phyloP scores from a whole-genome alignment of 2,888 invertebrate species.

The Protula sp. region DNA sequence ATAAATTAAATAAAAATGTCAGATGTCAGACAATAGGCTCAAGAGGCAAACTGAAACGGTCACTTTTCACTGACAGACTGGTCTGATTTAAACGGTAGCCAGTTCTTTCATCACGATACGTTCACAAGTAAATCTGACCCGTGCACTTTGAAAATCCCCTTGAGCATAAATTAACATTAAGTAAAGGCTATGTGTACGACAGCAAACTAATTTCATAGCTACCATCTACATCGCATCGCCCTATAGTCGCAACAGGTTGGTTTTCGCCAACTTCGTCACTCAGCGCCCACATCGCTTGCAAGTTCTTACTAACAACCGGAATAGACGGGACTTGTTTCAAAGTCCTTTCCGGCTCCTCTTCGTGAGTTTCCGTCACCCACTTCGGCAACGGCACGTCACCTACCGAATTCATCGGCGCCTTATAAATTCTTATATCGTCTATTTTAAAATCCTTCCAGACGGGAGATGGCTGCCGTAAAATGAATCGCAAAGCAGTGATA shows the following conservation, averaged over 20 bases:
- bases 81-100: too few relatives aligned
- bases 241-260: conserved; percentile 34
- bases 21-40: too few relatives aligned
- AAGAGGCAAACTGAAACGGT: too few relatives aligned
- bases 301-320: conserved; percentile 30
- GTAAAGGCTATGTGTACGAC: too few relatives aligned
- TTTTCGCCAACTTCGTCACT: conserved; percentile 34
- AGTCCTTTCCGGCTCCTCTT: conserved; percentile 24
- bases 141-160: too few relatives aligned
- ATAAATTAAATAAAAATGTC: too few relatives aligned
- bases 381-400: conserved; percentile 31
- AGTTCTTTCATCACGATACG: too few relatives aligned
- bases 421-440: conserved; percentile 34
- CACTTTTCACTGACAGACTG: too few relatives aligned
- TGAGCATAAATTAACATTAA: too few relatives aligned
- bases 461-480: conserved; percentile 49
- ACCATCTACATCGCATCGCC: conserved; percentile 41
- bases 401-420: background rate
- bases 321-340: conserved; percentile 34
- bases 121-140: too few relatives aligned
- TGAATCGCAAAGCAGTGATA: conserved; percentile 37
- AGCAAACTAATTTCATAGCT: too few relatives aligned
- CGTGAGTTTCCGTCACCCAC: conserved; percentile 33
- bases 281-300: conserved; percentile 47
- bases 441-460: conserved; percentile 50